Conservation (phyloP, 2,113 vertebrate species). For the Calypte anna region DNA sequence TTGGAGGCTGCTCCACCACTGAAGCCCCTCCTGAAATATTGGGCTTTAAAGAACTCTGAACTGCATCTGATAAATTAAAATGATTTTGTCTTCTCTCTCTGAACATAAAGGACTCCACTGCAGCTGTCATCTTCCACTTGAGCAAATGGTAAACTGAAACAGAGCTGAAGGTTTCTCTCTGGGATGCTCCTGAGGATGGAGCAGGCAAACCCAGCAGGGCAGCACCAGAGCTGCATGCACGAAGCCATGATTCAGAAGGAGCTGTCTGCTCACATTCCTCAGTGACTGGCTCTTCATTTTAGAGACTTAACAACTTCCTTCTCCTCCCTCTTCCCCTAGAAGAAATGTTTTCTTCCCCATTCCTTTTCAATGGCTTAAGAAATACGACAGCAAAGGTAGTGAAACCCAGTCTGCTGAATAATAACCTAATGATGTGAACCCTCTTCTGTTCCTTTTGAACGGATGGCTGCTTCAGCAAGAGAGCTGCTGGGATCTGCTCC, state of each 20-base stretch:
- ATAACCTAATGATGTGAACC: slow-evolving; percentile 41
- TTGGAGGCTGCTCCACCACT: not conserved
- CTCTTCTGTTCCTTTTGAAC: slow-evolving; percentile 50
- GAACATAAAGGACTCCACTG: not conserved
- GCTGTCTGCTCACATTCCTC: slow-evolving; percentile 1
- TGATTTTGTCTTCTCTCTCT: not conserved
- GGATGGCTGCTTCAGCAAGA: slow-evolving; percentile 42
- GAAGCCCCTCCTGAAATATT: not conserved
- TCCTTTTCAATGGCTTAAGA: slow-evolving; percentile 1
- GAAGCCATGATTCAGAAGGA: slow-evolving; percentile 9
- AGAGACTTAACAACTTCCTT: slow-evolving; percentile 1
- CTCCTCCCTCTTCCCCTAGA: slow-evolving; percentile 1
- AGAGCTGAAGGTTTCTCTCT: not conserved
- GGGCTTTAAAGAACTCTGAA: not conserved
- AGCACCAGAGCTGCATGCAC: not conserved
- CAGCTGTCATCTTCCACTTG: not conserved
- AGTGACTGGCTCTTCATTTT: not conserved
- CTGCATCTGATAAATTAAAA: not conserved
- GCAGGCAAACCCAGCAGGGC: slow-evolving; percentile 9
- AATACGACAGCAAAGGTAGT: slow-evolving; percentile 20
- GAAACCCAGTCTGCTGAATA: slow-evolving; percentile 40
- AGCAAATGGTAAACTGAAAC: not conserved
- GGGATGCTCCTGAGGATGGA: not conserved
- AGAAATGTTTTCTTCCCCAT: slow-evolving; percentile 6
- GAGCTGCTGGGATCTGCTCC: slow-evolving; percentile 39